Conservation (phyloP, 2,888 invertebrate genomes). For the Drosophila prolongata region DNA sequence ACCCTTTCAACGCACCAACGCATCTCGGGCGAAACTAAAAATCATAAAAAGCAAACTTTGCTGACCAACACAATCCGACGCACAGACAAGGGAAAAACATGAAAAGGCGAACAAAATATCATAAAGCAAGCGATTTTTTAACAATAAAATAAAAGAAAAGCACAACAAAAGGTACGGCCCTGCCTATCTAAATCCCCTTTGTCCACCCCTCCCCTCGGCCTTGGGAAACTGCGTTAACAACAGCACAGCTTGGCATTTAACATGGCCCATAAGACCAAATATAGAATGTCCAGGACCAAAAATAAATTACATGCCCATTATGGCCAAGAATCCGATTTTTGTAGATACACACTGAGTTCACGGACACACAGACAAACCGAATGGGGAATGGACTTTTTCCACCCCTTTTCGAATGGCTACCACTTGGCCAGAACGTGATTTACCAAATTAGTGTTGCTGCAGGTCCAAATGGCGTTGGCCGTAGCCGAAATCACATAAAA, state of each 20-base stretch:
- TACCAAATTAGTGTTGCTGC: conserved; percentile 44
- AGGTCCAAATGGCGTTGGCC: conserved; percentile 37
- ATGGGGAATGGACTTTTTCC: conserved; percentile 8
- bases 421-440: conserved; percentile 39
- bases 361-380: conserved; percentile 3
- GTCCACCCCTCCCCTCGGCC: background rate
- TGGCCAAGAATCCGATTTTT: conserved; percentile 45
- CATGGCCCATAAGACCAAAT: conserved; percentile 44
- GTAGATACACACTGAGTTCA: conserved; percentile 26
- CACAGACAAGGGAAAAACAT: conserved; percentile 6
- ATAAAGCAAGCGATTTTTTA: conserved; percentile 48
- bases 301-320: conserved; percentile 68
- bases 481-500: conserved; percentile 68
- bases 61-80: conserved; percentile 36
- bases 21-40: conserved; percentile 42
- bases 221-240: conserved; percentile 22
- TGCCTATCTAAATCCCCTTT: background rate
- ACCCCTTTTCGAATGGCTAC: conserved; percentile 19
- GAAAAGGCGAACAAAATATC: conserved; percentile 31
- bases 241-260: conserved; percentile 45
- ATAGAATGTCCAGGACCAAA: conserved; percentile 52
- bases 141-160: conserved; percentile 42
- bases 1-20: conserved; percentile 49
- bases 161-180: conserved; percentile 22
- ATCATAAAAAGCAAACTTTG: conserved; percentile 43